Evolutionary conservation across 2,797 vertebrate genomes (phyloP).

Genomic region (Buceros bicornis): DNA sequence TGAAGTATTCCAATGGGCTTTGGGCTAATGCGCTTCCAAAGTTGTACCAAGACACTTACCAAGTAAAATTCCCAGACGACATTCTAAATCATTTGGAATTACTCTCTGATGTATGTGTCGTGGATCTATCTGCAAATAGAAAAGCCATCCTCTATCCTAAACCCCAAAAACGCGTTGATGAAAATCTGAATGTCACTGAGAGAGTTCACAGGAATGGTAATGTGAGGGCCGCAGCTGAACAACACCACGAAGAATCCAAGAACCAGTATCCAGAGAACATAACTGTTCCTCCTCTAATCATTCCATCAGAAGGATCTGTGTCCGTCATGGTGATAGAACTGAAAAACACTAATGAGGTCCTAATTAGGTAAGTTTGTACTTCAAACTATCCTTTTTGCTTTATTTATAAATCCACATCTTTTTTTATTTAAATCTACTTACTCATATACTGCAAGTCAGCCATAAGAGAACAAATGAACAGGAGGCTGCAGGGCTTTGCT

Average conservation of each 20-base stretch:
- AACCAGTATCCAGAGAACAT: constrained; percentile 38
- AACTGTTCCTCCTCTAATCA: constrained; percentile 80
- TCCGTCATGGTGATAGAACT: constrained; percentile 90
- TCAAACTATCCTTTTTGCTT: not conserved
- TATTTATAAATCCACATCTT: not conserved
- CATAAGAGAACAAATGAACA: not conserved
- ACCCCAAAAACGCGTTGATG: constrained; percentile 70
- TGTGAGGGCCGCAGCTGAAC: constrained; percentile 56
- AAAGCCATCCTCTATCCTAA: constrained; percentile 93
- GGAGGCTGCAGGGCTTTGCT: not conserved
- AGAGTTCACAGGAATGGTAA: constrained; percentile 11
- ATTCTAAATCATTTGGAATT: constrained; percentile 84
- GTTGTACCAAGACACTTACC: constrained; percentile 89
- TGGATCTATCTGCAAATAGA: constrained; percentile 85
- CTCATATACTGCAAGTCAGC: not conserved
- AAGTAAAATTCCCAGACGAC: constrained; percentile 85
- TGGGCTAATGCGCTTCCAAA: constrained; percentile 92
- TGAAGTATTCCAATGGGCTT: constrained; percentile 88
- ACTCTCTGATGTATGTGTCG: constrained; percentile 85
- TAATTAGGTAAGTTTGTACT: constrained; percentile 85
- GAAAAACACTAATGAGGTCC: constrained; percentile 85
- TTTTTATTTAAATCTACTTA: not conserved
- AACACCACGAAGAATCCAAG: constrained; percentile 57
- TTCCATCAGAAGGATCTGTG: constrained; percentile 85
- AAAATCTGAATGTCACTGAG: constrained; percentile 76